Evolutionary conservation across 1,140 invertebrate genomes (phyloP).

Genomic region (Drosophila sturtevanti): DNA sequence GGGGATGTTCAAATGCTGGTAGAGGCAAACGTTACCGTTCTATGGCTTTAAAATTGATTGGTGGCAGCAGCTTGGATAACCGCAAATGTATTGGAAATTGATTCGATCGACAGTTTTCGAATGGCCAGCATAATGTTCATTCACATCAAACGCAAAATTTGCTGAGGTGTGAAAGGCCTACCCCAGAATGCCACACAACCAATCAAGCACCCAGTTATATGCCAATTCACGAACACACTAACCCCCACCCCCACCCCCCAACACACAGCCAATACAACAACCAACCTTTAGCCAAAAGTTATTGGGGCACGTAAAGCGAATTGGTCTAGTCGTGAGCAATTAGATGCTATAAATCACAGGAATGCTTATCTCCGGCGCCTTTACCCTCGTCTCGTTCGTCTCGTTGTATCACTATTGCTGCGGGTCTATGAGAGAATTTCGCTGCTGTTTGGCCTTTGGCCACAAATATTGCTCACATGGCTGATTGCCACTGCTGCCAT

Average conservation of each 20-base stretch:
- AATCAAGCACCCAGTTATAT: not conserved
- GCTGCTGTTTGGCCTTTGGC: slow-evolving; percentile 5
- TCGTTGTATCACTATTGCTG: not conserved
- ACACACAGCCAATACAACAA: not conserved
- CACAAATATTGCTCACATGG: slow-evolving; percentile 20
- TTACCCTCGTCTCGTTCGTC: too few relatives aligned
- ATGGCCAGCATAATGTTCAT: not conserved
- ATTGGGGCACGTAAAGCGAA: slow-evolving; percentile 10
- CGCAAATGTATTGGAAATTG: slow-evolving; percentile 15
- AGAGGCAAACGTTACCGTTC: not conserved
- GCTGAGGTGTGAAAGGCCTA: slow-evolving; percentile 16
- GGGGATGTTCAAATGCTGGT: not conserved
- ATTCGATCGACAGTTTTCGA: not conserved
- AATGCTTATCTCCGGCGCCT: slow-evolving; percentile 13
- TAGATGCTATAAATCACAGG: slow-evolving; percentile 25
- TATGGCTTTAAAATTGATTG: slow-evolving; percentile 16
- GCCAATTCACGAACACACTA: too few relatives aligned
- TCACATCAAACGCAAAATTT: slow-evolving; percentile 12
- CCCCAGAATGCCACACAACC: too few relatives aligned
- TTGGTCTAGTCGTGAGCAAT: slow-evolving; percentile 20
- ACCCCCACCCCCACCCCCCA: not conserved
- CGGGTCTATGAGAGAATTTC: slow-evolving; percentile 7
- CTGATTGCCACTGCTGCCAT: not conserved
- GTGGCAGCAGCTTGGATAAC: slow-evolving; percentile 8
- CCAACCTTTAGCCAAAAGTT: not conserved